Base-by-base conservation (phyloP, 2,113 vertebrate genomes). In the Scopus umbretta region DNA sequence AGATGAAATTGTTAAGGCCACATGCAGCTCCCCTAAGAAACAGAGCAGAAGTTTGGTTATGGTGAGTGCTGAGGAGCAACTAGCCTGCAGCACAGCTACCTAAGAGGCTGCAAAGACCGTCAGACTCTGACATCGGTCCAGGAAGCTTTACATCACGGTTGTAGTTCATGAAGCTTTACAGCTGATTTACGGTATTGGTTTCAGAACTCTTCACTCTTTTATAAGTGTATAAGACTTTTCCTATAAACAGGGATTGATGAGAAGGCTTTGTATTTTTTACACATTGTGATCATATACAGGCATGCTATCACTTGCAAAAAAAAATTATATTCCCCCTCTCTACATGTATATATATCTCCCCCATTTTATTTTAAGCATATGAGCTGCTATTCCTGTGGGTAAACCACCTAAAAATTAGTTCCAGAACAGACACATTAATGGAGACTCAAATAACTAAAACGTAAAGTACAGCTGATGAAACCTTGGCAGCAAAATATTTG, bases 341-440 rank as follows among this genome's bases (percentile, higher is more conserved):
- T 89, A 38, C 40, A 42, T 42, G 12, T 42, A 42, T 42, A 42
- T 42, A 12, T 42, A 42, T 42, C 5, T 32, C 52, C 14, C 10
- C 9, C 13, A 36, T 92, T 95, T 95, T 94, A 94, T 97, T 95
- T 95, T 94, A 94, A 97, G 93, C 87, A 90, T 86, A 94, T 96
- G 84, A 67, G 14, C 50, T 88, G 59, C n/a, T 97, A 87, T 95
- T 96, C 91, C 95, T 94, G 63, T 93, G 94, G 78, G 84, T 90
- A 91, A 96, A 92, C 91, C 93, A 95, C 81, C 91, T 93, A 94
- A 94, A 97, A 91, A 96, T 96, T 83, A 96, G 70, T 94, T 97
- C 95, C 95, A 94, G 91, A 94, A 49, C 86, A 90, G 93, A 90
- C 58, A 82, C 4, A 4, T 95, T 94, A 95, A 96, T 95, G 78